A percentile compares a stretch with the other conserved stretches of the same genome.
Conservation (phyloP, 2,113 vertebrate species). For the Poicephalus meyeri region DNA sequence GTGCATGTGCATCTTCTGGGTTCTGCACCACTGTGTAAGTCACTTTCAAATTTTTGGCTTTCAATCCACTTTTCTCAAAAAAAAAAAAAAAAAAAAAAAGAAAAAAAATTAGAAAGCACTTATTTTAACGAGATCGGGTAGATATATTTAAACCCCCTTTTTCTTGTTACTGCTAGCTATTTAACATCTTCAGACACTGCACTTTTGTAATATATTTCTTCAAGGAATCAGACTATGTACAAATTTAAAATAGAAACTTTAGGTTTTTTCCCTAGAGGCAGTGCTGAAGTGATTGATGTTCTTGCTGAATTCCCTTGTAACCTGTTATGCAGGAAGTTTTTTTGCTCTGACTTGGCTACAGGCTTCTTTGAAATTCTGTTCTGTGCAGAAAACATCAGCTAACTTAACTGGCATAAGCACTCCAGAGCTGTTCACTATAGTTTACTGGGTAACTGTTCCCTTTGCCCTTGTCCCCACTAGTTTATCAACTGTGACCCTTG, state of each 20-base stretch:
- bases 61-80: background rate
- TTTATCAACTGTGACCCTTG: background rate
- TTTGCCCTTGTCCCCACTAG: background rate
- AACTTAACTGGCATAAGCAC: background rate
- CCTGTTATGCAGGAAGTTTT: background rate
- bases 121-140: background rate
- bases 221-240: background rate
- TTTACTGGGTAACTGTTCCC: background rate
- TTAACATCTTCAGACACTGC: background rate
- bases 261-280: background rate
- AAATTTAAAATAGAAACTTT: background rate
- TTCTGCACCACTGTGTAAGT: background rate
- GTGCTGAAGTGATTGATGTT: accelerated
- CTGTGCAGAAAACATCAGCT: background rate
- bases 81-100: background rate
- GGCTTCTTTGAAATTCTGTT: background rate
- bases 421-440: background rate
- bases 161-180: background rate
- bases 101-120: background rate
- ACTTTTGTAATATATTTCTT: background rate
- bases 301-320: background rate
- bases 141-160: background rate
- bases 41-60: background rate
- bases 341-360: background rate
- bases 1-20: background rate